Evolutionary conservation across 2,888 invertebrate species (phyloP), one percentile per base, ranked within the genome.

Genomic region (Amphipoea oculea): DNA sequence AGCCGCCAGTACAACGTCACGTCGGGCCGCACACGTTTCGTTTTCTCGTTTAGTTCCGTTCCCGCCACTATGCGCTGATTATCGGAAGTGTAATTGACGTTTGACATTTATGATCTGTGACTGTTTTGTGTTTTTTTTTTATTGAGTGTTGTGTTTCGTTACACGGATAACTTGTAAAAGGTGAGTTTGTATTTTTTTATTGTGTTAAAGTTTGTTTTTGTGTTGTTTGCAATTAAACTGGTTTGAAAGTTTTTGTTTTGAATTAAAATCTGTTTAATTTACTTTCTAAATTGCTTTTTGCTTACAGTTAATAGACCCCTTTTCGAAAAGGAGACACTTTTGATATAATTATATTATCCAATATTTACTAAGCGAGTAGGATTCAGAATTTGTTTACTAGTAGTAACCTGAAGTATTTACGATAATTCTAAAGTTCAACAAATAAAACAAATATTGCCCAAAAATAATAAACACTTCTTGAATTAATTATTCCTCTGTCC

Each of bases 11-110:
- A 84, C 88, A 89, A 89, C 85, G 88, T 89, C 85, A 89, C 85
- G 79, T 85, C 83, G 87, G 83, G 73, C 72, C 81, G 88, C 83
- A 88, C 70, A 80, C 88, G 88, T 86, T 90, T 83, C 85, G 85
- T 89, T 83, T 68, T 78, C 79, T 78, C 79, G 80, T 69, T 79
- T 84, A 72, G 86, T 87, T 87, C 86, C 79, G 83, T 89, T 89
- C 90, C 89, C 89, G 89, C 89, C 88, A 89, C 80, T 85, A 89
- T 88, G 87, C 81, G 84, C 81, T 81, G 77, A 80, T 84, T 86
- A 78, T 89, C 89, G 89, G 90, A 89, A 89, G 89, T 89, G 85
- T 89, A 89, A 85, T 90, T 89, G 89, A 89, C 89, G 87, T 89
- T 89, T 89, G 88, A 89, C 86, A 85, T 90, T 89, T 86, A 86